A percentile compares a stretch with the other conserved stretches of the same genome.
phyloP scores from a whole-genome alignment of 2,888 invertebrate species.

The Embidobia sp. region DNA sequence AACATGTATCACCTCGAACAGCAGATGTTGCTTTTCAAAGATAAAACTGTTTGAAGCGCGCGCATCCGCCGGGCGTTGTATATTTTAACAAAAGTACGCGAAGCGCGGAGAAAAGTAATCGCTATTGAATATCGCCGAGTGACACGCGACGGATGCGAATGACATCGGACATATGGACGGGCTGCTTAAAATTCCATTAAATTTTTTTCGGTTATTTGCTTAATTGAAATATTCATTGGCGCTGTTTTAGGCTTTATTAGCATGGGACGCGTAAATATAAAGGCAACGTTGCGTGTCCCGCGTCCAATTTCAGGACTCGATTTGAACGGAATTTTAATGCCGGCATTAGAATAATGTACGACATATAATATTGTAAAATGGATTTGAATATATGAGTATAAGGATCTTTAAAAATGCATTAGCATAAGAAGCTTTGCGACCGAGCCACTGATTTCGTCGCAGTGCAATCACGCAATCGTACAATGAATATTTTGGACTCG shows the following conservation, averaged over 20 bases:
- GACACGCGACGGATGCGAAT: constrained; percentile 29
- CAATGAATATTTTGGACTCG: not conserved
- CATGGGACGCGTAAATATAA: too few relatives aligned
- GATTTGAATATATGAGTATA: not conserved
- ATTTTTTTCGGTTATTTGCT: constrained; percentile 14
- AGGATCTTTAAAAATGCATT: constrained; percentile 7
- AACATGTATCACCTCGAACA: constrained; percentile 9
- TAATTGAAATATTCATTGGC: constrained; percentile 34
- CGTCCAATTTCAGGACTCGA: not conserved
- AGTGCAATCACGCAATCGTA: not conserved
- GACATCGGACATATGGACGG: constrained; percentile 19
- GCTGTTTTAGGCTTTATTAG: constrained; percentile 7
- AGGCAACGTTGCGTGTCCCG: too few relatives aligned
- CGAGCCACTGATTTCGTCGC: not conserved
- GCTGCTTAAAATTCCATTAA: constrained; percentile 50
- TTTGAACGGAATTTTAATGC: constrained; percentile 6
- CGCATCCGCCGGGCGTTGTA: constrained; percentile 20
- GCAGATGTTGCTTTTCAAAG: constrained; percentile 44
- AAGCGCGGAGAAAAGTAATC: constrained; percentile 29
- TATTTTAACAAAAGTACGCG: constrained; percentile 30
- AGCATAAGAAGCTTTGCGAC: constrained; percentile 5
- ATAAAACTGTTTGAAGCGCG: constrained; percentile 34
- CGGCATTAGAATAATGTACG: not conserved
- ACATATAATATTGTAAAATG: not conserved
- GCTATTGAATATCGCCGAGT: constrained; percentile 16